phyloP scores from a whole-genome alignment of 2,888 invertebrate genomes.

The Nemotelus pantherinus region DNA sequence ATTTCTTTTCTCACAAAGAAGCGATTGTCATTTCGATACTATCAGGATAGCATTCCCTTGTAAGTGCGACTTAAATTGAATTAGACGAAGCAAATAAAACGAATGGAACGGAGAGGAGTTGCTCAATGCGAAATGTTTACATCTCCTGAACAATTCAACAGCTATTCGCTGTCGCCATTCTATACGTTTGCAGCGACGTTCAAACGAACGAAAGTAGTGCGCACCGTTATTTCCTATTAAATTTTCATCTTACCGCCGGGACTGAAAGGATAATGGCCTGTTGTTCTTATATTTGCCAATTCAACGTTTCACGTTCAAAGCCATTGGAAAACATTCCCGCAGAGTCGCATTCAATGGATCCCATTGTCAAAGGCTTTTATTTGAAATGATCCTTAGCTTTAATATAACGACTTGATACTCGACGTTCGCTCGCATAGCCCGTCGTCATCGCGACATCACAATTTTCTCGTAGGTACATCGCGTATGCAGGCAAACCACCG shows the following conservation, averaged over 20 bases:
- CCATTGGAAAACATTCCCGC: conserved; percentile 23
- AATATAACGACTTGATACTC: background rate
- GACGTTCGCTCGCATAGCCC: background rate
- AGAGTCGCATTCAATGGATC: conserved; percentile 22
- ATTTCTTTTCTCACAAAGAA: too few relatives aligned
- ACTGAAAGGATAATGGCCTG: conserved; percentile 35
- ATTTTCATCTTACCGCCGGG: conserved; percentile 34
- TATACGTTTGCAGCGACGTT: background rate
- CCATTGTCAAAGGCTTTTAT: conserved; percentile 21
- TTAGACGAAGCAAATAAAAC: background rate
- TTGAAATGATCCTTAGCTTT: conserved; percentile 25
- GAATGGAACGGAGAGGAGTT: background rate
- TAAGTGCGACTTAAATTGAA: background rate
- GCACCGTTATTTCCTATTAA: conserved; percentile 35
- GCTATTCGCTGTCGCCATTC: background rate
- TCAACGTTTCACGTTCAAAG: background rate
- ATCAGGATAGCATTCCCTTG: background rate
- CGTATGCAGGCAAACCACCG: too few relatives aligned
- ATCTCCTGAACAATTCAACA: background rate
- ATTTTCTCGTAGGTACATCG: too few relatives aligned
- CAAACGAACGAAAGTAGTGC: background rate
- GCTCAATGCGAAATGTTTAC: background rate
- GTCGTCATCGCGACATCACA: too few relatives aligned
- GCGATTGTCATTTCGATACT: background rate
- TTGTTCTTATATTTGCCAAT: conserved; percentile 38